Conservation (phyloP, 2,888 invertebrate genomes). For the Conomelus anceps region DNA sequence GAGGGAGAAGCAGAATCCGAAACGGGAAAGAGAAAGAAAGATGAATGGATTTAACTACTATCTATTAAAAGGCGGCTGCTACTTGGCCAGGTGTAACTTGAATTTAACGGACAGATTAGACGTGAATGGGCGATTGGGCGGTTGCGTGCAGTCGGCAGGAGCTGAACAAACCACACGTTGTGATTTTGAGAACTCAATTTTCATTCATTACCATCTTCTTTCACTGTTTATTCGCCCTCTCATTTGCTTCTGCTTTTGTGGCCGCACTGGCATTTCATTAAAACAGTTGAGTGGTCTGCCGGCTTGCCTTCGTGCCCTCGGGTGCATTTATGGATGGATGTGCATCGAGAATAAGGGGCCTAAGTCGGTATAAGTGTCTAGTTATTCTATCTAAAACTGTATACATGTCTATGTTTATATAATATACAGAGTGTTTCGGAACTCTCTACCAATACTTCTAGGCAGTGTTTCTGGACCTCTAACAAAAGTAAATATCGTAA, state of each 20-base stretch:
- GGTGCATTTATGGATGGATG: too few relatives aligned
- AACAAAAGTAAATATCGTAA: too few relatives aligned
- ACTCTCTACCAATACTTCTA: too few relatives aligned
- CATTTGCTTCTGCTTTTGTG: background rate
- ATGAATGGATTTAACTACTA: too few relatives aligned
- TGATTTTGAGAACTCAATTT: background rate
- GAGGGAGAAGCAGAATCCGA: too few relatives aligned
- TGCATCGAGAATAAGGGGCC: too few relatives aligned
- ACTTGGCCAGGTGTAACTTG: background rate
- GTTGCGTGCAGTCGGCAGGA: background rate
- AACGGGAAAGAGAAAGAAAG: too few relatives aligned
- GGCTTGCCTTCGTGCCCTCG: background rate
- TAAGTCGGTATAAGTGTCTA: too few relatives aligned
- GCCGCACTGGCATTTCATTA: background rate
- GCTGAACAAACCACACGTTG: background rate
- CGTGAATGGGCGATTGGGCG: background rate
- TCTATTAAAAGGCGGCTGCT: background rate
- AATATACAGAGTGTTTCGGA: too few relatives aligned
- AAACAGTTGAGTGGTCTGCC: background rate
- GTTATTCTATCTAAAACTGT: too few relatives aligned
- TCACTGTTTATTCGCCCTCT: background rate
- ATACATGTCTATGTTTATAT: too few relatives aligned
- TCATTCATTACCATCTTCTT: background rate
- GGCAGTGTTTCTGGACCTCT: too few relatives aligned
- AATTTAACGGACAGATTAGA: background rate